These are phyloP conservation scores for Urocynchramus pylzowi DNA, from an alignment of 2,113 vertebrate species.

Conservation along the genomic window DNA sequence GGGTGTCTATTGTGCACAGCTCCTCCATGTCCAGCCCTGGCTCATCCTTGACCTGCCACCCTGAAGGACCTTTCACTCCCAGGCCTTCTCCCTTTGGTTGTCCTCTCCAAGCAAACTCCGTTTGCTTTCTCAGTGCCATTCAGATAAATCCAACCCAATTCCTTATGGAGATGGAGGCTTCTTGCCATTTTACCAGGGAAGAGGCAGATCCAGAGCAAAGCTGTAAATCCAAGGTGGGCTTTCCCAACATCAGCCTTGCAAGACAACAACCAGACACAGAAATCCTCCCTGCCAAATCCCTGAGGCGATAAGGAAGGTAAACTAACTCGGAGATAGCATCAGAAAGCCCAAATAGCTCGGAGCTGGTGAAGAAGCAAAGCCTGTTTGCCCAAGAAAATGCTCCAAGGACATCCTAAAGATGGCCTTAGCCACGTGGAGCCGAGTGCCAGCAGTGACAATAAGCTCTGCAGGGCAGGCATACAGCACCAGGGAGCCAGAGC, in stretches of 20 bases:
- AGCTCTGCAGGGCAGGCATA: neutral
- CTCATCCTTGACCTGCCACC: slow-evolving; percentile 9
- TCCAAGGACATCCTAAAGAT: neutral
- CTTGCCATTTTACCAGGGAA: neutral
- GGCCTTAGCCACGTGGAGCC: accelerated
- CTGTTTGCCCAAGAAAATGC: neutral
- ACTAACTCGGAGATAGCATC: neutral
- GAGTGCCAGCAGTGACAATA: neutral
- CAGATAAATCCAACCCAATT: slow-evolving; percentile 41
- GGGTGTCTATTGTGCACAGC: neutral
- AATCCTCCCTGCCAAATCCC: neutral
- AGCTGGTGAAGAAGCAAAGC: neutral
- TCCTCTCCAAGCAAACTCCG: slow-evolving; percentile 55
- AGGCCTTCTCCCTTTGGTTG: slow-evolving; percentile 3
- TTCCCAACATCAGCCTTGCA: neutral
- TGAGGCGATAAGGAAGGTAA: neutral
- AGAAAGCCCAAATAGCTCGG: neutral
- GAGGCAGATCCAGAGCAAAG: neutral
- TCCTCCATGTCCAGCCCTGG: slow-evolving; percentile 1
- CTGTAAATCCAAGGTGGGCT: neutral
- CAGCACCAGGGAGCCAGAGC: neutral
- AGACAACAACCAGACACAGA: neutral
- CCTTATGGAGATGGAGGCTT: slow-evolving; percentile 16
- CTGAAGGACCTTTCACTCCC: neutral
- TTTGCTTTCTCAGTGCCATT: neutral